Conservation (phyloP, 2,797 vertebrate genomes). For the Pseudochirops cupreus region DNA sequence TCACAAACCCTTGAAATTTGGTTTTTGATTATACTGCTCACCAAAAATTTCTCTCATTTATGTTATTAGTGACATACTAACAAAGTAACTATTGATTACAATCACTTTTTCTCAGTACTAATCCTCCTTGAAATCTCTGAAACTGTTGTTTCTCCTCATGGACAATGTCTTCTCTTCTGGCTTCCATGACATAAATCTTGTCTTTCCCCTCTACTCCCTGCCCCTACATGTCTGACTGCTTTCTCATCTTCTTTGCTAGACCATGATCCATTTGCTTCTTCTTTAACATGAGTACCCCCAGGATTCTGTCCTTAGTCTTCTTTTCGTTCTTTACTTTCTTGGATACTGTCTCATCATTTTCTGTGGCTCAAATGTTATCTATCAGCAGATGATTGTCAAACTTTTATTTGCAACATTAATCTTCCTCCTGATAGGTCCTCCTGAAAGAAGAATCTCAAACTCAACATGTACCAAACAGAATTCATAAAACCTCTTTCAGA, state of each 20-base stretch:
- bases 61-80: neutral
- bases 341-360: neutral
- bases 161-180: neutral
- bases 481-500: neutral
- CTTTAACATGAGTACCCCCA: neutral
- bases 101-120: neutral
- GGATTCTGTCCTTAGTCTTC: neutral
- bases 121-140: neutral
- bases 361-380: neutral
- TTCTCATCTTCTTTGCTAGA: neutral
- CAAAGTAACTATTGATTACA: neutral
- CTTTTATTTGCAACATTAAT: neutral
- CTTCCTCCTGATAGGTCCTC: neutral
- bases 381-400: neutral
- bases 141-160: neutral
- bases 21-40: neutral
- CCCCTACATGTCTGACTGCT: neutral
- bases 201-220: rapidly evolving
- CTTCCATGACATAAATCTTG: neutral
- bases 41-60: neutral
- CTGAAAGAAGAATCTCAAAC: neutral
- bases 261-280: neutral
- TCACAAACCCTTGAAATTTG: neutral
- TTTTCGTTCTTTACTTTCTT: neutral
- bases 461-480: neutral